Base-by-base conservation (phyloP, 2,113 vertebrate species). In the Corythoichthys intestinalis region DNA sequence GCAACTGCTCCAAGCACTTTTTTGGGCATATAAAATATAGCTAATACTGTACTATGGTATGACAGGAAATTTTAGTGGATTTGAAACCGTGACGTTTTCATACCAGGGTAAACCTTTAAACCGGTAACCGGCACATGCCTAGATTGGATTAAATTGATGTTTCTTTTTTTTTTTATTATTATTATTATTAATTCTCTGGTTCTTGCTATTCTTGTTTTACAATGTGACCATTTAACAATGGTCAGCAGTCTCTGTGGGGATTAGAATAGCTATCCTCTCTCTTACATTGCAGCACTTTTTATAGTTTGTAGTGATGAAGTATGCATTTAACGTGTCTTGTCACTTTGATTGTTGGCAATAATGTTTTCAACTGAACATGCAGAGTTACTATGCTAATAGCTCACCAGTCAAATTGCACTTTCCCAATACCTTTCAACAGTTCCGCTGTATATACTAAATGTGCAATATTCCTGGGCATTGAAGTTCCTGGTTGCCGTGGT, bases 141-240 rank as follows among this genome's bases (percentile, higher is more conserved):
- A 28, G 20, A 28, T 28, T 28, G 20, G 20, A 28, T 28, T 28
- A 28, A 28, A 28, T 28, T 28, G 20, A 28, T 28, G 20, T 28
- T 28, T 28, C 20, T 28, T 28, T 28, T 28, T 28, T 28, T 28
- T 28, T 1, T 28, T 28, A 28, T 28, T 28, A 28, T 28, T 44
- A 44, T 44, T 44, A 6, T 44, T 44, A 2, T 75, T 48, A 6
- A 75, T 79, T 8, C 5, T 41, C 53, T 58, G 15, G 68, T 61
- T 49, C 77, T 71, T 65, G 66, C 53, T 65, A 62, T 75, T 77
- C 67, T 46, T 28, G 75, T 79, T 77, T 54, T 56, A 28, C 15
- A 48, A 56, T 71, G 0, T 1, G 65, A 53, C 59, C 15, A n/a
- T 66, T 66, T 72, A 64, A 61, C 41, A 35, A 64, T 5, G 17